Base-by-base conservation (phyloP, 2,113 vertebrate genomes). In the Anthoscopus minutus region DNA sequence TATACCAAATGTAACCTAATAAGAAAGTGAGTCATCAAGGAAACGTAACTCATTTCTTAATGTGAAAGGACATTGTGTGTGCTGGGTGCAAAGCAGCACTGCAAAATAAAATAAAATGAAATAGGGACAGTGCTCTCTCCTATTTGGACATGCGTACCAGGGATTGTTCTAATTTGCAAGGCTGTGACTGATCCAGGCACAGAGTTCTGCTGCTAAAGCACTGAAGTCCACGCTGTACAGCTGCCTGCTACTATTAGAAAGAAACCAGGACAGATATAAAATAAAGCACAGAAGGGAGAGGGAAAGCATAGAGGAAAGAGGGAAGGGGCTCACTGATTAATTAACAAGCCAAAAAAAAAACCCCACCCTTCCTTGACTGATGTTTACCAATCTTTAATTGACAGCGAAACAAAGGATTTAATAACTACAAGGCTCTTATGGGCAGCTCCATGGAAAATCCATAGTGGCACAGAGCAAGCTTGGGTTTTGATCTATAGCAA, bases 31-130 rank as follows among this genome's bases (percentile, higher is more conserved):
- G 92, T 95, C 96, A 96, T 96, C 95, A 93, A 93, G 93, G 92
- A 97, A 96, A 97, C 80, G 33, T 96, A 97, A 96, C 95, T 96
- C 81, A 97, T 96, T 97, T 97, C 95, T 97, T 94, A 85, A 97
- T 94, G 97, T 88, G 94, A 97, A 78, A 96, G 89, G 91, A 94
- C 71, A 93, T 89, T 89, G 84, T 95, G 96, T 89, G 80, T 58
- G 65, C 93, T 24, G 33, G 33, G 88, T 83, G 78, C 92, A 95
- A 92, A 92, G 82, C 71, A 69, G 79, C 3, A 15, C 91, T 85
- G 69, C 88, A 81, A 96, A 96, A 87, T 53, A 81, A 96, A 93
- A 58, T 64, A 4, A 89, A 86, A 82, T 53, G 3, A 96, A 96
- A 87, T 42, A 42, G 57, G 73, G 30, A 27, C 88, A 16, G 0